Percentiles rank a stretch among this genome's conserved stretches.
phyloP scores from a whole-genome alignment of 2,113 vertebrate species.

The Pachycephala philippinensis region DNA sequence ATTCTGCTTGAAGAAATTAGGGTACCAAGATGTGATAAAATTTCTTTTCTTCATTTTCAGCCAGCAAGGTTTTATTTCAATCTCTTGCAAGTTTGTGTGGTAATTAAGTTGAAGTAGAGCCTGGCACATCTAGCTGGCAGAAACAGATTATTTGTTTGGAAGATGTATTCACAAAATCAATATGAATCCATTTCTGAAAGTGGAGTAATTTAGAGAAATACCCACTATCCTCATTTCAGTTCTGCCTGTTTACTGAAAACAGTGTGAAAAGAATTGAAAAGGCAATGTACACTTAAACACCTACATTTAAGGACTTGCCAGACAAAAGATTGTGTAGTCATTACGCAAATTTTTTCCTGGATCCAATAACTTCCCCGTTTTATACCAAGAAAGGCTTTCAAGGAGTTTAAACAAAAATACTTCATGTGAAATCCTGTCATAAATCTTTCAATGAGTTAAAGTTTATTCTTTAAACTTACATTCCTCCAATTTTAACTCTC shows the following conservation, averaged over 20 bases:
- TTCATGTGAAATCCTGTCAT: not conserved
- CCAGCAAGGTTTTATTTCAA: constrained; percentile 17
- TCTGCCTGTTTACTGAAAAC: constrained; percentile 62
- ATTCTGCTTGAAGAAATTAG: not conserved
- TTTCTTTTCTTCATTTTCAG: not conserved
- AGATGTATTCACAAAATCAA: constrained; percentile 78
- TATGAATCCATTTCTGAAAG: constrained; percentile 76
- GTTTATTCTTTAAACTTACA: not conserved
- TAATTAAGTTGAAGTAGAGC: constrained; percentile 76
- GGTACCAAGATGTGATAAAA: not conserved
- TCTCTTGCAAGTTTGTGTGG: not conserved
- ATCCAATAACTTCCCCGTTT: not conserved
- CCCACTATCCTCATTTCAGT: constrained; percentile 38
- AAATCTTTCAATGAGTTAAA: not conserved
- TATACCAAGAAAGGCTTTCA: not conserved
- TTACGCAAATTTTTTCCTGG: not conserved
- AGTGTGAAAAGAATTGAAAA: constrained; percentile 41
- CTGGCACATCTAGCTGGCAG: constrained; percentile 69
- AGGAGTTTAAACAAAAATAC: not conserved
- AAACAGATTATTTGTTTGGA: constrained; percentile 72
- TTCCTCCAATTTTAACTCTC: not conserved
- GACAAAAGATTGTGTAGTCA: constrained; percentile 24
- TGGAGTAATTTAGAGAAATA: constrained; percentile 72
- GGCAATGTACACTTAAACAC: not conserved
- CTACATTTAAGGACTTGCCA: constrained; percentile 9